phyloP scores from a whole-genome alignment of 2,888 invertebrate genomes.

The Heliconius ethilla region DNA sequence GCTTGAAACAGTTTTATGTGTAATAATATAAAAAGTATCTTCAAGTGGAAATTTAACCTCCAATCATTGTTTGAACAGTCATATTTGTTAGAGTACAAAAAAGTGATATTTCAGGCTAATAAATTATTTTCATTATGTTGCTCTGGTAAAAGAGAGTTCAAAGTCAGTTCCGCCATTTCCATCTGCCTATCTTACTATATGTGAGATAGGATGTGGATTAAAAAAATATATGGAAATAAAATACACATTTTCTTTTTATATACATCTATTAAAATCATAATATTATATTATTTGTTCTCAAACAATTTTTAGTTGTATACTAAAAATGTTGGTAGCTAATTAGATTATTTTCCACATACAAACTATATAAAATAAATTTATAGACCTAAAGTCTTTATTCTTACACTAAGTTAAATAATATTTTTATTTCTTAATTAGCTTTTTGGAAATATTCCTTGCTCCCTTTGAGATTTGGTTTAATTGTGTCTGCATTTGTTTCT shows the following conservation, averaged over 20 bases:
- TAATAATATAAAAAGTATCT: too few species aligned
- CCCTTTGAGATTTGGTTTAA: conserved; percentile 93
- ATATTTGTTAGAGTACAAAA: too few species aligned
- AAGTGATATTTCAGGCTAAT: too few species aligned
- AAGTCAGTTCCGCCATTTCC: not conserved
- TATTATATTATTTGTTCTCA: not conserved
- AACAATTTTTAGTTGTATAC: not conserved
- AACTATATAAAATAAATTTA: conserved; percentile 6
- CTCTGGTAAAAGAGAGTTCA: not conserved
- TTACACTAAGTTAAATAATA: not conserved
- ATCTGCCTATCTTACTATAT: not conserved
- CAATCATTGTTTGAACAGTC: too few species aligned
- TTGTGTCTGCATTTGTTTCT: conserved; percentile 89
- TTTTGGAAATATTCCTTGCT: conserved; percentile 94
- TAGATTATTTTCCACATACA: not conserved
- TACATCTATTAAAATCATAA: not conserved
- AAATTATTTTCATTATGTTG: too few species aligned
- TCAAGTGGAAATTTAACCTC: too few species aligned
- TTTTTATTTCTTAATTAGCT: conserved; percentile 56
- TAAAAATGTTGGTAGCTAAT: not conserved
- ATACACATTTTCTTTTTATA: not conserved
- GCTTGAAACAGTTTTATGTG: too few species aligned
- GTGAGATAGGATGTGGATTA: not conserved
- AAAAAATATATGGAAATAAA: not conserved
- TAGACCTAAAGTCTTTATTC: conserved; percentile 13